phyloP scores from a whole-genome alignment of 2,888 invertebrate genomes.

The Reticulitermes lucifugus region DNA sequence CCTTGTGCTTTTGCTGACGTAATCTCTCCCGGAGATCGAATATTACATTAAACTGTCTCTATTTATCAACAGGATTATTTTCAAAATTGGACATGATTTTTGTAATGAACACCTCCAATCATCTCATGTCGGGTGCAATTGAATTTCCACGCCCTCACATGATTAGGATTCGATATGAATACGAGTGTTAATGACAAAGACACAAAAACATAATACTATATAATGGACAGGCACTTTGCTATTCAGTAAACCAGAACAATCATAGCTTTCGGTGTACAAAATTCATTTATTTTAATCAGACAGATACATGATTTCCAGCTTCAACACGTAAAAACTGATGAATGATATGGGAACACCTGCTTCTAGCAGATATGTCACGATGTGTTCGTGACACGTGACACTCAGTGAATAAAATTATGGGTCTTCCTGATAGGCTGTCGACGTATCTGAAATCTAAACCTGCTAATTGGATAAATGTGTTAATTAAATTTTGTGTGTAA shows the following conservation, averaged over 20 bases:
- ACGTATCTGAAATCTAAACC: too few species aligned
- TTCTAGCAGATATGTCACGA: too few species aligned
- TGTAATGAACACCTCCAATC: background rate
- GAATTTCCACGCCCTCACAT: background rate
- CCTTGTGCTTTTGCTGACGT: background rate
- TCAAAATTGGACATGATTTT: background rate
- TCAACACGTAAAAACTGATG: too few species aligned
- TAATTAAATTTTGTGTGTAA: too few species aligned
- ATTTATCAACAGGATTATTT: background rate
- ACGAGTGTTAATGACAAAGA: background rate
- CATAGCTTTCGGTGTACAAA: background rate
- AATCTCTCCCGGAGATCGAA: background rate
- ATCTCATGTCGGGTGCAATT: background rate
- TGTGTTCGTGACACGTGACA: too few species aligned
- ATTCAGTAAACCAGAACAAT: background rate
- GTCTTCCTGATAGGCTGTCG: too few species aligned
- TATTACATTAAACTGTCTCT: background rate
- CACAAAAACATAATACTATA: background rate
- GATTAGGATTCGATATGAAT: background rate
- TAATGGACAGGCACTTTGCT: conserved; percentile 5
- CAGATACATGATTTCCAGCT: background rate
- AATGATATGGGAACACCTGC: too few species aligned
- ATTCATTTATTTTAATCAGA: background rate
- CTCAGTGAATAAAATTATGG: too few species aligned
- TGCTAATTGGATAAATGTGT: too few species aligned